Evolutionary conservation across 2,888 invertebrate genomes (phyloP), one percentile per base, ranked within the genome.

Genomic region (Theretra japonica): DNA sequence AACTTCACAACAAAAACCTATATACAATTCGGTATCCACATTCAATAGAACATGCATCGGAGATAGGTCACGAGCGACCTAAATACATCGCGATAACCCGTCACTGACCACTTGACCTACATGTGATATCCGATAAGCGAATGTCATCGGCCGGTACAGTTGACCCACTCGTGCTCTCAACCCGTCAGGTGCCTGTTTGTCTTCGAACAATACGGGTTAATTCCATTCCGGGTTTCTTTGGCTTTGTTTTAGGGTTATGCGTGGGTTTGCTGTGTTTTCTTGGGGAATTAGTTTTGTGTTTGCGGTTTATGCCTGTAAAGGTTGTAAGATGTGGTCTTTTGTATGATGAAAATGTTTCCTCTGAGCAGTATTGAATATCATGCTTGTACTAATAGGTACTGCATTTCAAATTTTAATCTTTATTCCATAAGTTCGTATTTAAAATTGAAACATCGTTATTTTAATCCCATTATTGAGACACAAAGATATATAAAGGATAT

Each of bases 71-170:
- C 65, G 65, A 65, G 41, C 70, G 74, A 41, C 62, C 69, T 57
- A 17, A 25, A 65, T 48, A 65, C 60, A 53, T 6, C 53, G 33
- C 41, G 70, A 72, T 68, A 74, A 72, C 77, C 70, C 62, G 73
- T 71, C 74, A 73, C 41, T 41, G 41, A 60, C 74, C 76, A 76
- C 79, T 79, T 82, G 82, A 81, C 82, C 82, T 72, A 76, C 75
- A 82, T 80, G 73, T 15, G 65, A 33, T 71, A 80, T 79, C 76
- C 74, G 76, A 77, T 82, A 77, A 76, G 74, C 75, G 70, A 75
- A 78, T 75, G 82, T 79, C 82, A 76, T 77, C 75, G 80, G 71
- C 76, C 79, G 77, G 72, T 3, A 41, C 23, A 65, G 41, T 65
- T 48, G 65, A 48, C 41, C 48, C 65, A 65, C 65, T 65, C 17